A percentile compares a stretch with the other conserved stretches of the same genome.
phyloP scores from a whole-genome alignment of 1,140 invertebrate species.

The Leptopilina boulardi region DNA sequence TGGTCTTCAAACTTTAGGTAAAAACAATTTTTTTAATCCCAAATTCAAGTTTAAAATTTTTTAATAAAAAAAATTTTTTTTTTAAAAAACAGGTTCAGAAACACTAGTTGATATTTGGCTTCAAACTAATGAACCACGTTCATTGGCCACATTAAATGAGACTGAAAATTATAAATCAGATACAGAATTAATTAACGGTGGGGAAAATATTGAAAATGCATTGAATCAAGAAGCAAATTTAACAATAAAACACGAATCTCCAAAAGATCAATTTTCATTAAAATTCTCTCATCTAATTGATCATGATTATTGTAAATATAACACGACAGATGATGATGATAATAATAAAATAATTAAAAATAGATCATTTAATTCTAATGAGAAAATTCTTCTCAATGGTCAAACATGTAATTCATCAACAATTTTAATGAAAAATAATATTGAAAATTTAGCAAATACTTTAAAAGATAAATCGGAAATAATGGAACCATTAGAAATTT shows the following conservation, averaged over 20 bases:
- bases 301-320: constrained; percentile 36
- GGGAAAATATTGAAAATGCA: constrained; percentile 44
- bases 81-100: constrained; percentile 85
- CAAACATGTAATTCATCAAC: constrained; percentile 16
- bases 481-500: constrained; percentile 63
- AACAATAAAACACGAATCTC: constrained; percentile 13
- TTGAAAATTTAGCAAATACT: constrained; percentile 45
- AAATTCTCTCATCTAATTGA: constrained; percentile 46
- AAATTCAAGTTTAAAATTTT: no score
- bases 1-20: constrained; percentile 89
- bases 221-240: constrained; percentile 26
- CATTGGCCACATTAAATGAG: constrained; percentile 23
- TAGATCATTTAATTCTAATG: constrained; percentile 33
- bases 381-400: constrained; percentile 43
- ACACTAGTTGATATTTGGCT: constrained; percentile 85
- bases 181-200: constrained; percentile 26
- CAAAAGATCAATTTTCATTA: constrained; percentile 23
- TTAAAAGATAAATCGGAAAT: constrained; percentile 50
- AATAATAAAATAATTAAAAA: constrained; percentile 62
- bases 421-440: constrained; percentile 30
- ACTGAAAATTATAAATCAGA: constrained; percentile 15
- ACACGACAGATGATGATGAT: constrained; percentile 50
- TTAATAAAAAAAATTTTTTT: no score
- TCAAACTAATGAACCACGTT: constrained; percentile 64
- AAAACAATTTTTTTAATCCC: no score